Evolutionary conservation across 2,888 invertebrate genomes (phyloP), one percentile per base, ranked within the genome.

Genomic region (Phaonia tiefii): DNA sequence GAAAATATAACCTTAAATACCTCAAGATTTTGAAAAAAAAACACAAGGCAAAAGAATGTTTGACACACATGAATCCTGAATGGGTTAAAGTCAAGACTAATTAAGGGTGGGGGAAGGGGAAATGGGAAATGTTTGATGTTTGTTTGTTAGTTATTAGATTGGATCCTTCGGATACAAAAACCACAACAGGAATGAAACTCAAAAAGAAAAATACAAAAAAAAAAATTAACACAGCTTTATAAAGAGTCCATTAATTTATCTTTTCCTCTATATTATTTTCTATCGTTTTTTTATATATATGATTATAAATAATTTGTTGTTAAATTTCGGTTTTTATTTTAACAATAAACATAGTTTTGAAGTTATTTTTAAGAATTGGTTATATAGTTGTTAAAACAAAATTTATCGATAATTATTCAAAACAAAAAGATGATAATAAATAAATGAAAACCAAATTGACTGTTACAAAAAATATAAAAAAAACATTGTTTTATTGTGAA

Each of bases 1-100:
- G 75, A 76, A 81, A 72, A 72, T 80, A 83, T 76, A 81, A 75
- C 76, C 74, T 77, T 71, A 72, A 79, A 77, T 83, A 79, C 79
- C 77, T 82, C 75, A 79, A 82, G 74, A 70, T 31, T 67, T 44
- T 42, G 66, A 66, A 63, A 63, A 51, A 69, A 17, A 74, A 58
- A 20, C 20, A 49, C 54, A 54, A 49, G 39, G 25, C 31, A 46
- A 26, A 49, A 37, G 42, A 54, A 54, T 56, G n/a, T n/a, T n/a
- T n/a, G n/a, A 3, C n/a, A 1, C 31, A 1, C 7, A n/a, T n/a
- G 26, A 54, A 54, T 54, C 11, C 15, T 54, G 11, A 25, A 60
- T 8, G 26, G 25, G 11, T 60, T 22, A 72, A 22, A 20, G 60
- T 60, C 3, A 69, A 25, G n/a, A n/a, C n/a, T n/a, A n/a, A n/a